These are phyloP conservation scores for Chaetophractus vellerosus DNA, from an alignment of 2,797 vertebrate species.

Conservation along the genomic window DNA sequence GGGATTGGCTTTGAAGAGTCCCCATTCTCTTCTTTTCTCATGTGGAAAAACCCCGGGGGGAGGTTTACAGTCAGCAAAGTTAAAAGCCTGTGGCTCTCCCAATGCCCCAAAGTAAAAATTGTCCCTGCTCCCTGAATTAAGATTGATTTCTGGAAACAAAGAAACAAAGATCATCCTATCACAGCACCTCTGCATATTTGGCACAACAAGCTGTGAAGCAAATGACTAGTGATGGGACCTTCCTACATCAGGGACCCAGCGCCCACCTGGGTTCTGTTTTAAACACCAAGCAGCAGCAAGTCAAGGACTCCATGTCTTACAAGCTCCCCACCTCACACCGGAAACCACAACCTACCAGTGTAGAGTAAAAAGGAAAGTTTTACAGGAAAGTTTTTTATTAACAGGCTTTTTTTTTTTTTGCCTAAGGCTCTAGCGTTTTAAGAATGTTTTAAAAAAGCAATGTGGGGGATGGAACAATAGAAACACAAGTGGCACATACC, in stretches of 20 bases:
- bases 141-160: background rate
- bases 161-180: background rate
- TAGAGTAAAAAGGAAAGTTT: background rate
- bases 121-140: background rate
- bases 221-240: background rate
- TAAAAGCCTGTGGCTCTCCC: background rate
- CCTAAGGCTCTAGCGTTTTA: background rate
- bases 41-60: background rate
- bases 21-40: background rate
- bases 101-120: background rate
- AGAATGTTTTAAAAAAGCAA: background rate
- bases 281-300: background rate
- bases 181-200: rapidly evolving
- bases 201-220: background rate
- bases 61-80: background rate
- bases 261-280: background rate
- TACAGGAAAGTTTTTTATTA: background rate
- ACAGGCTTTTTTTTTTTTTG: background rate
- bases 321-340: no score
- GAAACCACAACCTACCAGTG: background rate
- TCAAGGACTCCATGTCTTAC: background rate
- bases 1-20: no score
- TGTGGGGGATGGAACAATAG: rapidly evolving
- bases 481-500: slow-evolving; percentile 89
- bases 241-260: background rate